Evolutionary conservation across 2,797 vertebrate species (phyloP).

Genomic region (Crocodylus rhombifer): DNA sequence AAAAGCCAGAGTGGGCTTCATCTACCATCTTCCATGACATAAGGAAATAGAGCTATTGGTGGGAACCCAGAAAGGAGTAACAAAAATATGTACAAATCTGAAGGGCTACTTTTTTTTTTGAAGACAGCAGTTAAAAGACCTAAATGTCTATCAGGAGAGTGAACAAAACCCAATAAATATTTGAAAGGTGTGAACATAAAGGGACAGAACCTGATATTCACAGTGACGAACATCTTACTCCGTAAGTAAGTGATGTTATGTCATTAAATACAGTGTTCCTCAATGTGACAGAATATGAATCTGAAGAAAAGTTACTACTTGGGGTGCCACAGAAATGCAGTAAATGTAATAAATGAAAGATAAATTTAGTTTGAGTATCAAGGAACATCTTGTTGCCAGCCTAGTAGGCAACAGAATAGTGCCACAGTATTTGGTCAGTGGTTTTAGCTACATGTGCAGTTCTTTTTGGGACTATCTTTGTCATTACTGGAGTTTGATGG

Average conservation of each 20-base stretch:
- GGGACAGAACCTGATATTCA: not conserved
- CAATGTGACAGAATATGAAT: not conserved
- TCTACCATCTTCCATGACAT: not conserved
- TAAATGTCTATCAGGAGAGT: not conserved
- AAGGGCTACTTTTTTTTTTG: not conserved
- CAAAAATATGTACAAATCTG: not conserved
- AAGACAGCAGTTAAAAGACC: not conserved
- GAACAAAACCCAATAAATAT: not conserved
- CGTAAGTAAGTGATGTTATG: not conserved
- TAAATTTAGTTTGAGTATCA: not conserved
- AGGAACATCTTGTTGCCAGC: not conserved
- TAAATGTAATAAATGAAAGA: not conserved
- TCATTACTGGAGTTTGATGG: not conserved
- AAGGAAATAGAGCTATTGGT: not conserved
- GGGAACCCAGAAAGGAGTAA: not conserved
- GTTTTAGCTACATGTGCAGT: slow-evolving; percentile 11
- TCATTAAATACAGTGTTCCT: not conserved
- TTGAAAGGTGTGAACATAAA: not conserved
- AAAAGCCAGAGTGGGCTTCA: not conserved
- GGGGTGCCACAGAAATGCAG: not conserved
- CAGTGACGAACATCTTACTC: not conserved
- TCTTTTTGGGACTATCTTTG: not conserved
- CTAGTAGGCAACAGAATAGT: not conserved
- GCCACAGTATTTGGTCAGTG: not conserved
- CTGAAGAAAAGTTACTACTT: slow-evolving; percentile 27